Percentiles rank a stretch among this genome's conserved stretches.
These are phyloP conservation scores for Ptychodera flava DNA, from an alignment of 35 echinoderm and acorn worm genomes.

Conservation along the genomic window DNA sequence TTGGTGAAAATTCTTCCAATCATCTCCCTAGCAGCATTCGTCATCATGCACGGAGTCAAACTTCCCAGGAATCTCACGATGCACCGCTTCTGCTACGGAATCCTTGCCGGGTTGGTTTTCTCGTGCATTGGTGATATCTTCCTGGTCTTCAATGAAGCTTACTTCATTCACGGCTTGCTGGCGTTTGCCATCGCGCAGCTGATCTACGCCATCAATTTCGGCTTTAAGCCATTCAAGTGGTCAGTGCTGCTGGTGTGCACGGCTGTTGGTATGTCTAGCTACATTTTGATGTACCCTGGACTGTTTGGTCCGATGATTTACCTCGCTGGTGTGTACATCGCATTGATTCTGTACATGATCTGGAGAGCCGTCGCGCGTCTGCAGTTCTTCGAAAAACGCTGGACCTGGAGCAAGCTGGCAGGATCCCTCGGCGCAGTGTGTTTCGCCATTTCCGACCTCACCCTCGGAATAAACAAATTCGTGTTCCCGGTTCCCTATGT, in stretches of 20 bases:
- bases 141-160: neutral
- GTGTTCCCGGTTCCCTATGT: neutral
- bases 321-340: neutral
- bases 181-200: neutral
- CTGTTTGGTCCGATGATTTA: neutral
- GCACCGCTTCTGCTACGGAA: neutral
- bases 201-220: neutral
- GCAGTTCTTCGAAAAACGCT: neutral
- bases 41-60: neutral
- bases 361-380: neutral
- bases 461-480: neutral
- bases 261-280: neutral
- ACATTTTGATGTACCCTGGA: neutral
- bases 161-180: neutral
- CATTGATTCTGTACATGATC: neutral
- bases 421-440: neutral
- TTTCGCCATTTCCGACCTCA: neutral
- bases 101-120: neutral
- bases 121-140: neutral
- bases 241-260: neutral
- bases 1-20: neutral
- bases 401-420: neutral
- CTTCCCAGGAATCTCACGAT: neutral
- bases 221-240: neutral
- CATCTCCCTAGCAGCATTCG: neutral